phyloP scores from a whole-genome alignment of 23 tunicate species.

The Trididemnum clinides region DNA sequence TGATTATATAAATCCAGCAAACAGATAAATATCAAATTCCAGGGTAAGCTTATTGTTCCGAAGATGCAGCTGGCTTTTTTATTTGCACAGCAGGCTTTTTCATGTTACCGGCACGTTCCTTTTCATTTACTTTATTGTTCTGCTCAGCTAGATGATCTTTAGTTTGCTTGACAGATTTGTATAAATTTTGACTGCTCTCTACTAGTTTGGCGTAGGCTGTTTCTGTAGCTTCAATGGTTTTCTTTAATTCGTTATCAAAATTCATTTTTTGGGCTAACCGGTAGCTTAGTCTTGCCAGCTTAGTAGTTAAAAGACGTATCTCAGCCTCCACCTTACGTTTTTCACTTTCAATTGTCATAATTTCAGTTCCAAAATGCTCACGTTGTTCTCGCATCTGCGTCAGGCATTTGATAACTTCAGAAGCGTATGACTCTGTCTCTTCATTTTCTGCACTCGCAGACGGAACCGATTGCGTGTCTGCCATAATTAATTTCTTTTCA shows the following conservation, averaged over 20 bases:
- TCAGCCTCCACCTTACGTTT: conserved; percentile 46
- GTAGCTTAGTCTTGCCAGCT: conserved; percentile 57
- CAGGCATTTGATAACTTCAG: conserved; percentile 69
- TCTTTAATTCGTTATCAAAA: conserved; percentile 40
- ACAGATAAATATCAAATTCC: too few species aligned
- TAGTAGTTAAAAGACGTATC: conserved; percentile 44
- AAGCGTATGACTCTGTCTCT: conserved; percentile 33
- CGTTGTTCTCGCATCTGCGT: conserved; percentile 60
- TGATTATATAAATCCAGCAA: too few species aligned
- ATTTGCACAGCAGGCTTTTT: too few species aligned
- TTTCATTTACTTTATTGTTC: background rate
- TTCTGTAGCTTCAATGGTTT: conserved; percentile 69
- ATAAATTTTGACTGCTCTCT: conserved; percentile 77
- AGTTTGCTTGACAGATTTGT: conserved; percentile 42
- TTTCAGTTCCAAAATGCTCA: conserved; percentile 27
- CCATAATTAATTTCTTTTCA: too few species aligned
- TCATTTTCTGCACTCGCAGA: background rate
- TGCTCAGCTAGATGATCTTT: conserved; percentile 1
- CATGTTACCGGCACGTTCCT: too few species aligned
- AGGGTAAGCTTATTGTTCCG: too few species aligned
- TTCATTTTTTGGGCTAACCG: conserved; percentile 58
- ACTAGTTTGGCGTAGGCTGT: conserved; percentile 64
- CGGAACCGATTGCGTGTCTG: background rate
- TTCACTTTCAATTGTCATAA: conserved; percentile 30
- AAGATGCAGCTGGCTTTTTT: too few species aligned